Conservation (phyloP, 2,113 vertebrate genomes). For the Aptenodytes patagonicus region DNA sequence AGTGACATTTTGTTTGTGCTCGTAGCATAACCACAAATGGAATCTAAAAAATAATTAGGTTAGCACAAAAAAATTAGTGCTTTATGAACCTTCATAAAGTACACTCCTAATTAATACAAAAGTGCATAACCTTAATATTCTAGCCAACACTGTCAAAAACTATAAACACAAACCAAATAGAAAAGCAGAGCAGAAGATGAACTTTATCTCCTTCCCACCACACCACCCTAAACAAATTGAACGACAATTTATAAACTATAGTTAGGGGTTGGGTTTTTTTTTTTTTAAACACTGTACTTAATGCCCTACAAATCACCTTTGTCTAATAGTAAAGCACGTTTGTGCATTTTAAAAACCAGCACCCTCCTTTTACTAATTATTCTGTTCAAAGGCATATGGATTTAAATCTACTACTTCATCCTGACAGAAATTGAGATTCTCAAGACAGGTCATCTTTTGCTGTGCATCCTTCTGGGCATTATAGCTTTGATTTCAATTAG, state of each 20-base stretch:
- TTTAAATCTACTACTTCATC: not conserved
- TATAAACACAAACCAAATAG: not conserved
- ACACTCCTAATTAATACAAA: not conserved
- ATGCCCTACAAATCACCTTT: not conserved
- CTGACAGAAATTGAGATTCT: not conserved
- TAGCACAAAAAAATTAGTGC: not conserved
- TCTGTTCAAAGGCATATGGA: not conserved
- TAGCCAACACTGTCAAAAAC: not conserved
- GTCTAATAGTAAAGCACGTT: not conserved
- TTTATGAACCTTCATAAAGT: not conserved
- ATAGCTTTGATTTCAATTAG: not conserved
- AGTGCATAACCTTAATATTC: not conserved
- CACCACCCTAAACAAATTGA: not conserved
- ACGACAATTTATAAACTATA: not conserved
- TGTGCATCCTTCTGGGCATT: not conserved
- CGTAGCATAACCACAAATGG: not conserved
- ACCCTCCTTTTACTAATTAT: not conserved
- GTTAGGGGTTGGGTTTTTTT: not conserved
- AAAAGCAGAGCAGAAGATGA: not conserved
- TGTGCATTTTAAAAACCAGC: not conserved
- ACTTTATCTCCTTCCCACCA: not conserved
- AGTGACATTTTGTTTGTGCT: not conserved
- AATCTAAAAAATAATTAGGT: not conserved
- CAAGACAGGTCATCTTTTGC: not conserved
- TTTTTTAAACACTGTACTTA: not conserved